These are phyloP conservation scores for Promerops cafer DNA, from an alignment of 2,113 vertebrate genomes.

Conservation along the genomic window DNA sequence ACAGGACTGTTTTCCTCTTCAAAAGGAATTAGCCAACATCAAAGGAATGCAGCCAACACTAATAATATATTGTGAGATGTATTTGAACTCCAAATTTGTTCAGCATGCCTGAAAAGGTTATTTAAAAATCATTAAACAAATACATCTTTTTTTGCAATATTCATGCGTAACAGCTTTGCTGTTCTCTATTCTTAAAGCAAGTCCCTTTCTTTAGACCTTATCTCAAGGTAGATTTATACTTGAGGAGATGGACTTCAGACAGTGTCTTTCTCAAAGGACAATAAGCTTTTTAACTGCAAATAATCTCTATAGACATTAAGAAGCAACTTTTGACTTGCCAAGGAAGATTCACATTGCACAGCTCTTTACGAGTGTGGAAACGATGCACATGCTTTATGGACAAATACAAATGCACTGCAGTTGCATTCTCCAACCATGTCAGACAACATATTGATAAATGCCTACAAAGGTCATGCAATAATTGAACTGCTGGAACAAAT, in stretches of 20 bases:
- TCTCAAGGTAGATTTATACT: background rate
- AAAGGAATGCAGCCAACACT: background rate
- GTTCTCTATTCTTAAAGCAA: background rate
- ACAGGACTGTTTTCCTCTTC: background rate
- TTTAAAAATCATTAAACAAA: background rate
- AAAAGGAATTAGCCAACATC: background rate
- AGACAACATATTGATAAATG: background rate
- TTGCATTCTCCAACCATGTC: background rate
- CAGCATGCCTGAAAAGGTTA: background rate
- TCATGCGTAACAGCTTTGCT: background rate
- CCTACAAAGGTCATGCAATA: background rate
- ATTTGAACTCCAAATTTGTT: background rate
- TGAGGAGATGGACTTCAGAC: background rate
- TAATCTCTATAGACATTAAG: background rate
- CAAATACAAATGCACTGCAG: background rate
- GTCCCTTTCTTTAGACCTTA: background rate
- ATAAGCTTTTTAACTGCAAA: background rate
- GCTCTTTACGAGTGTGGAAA: background rate
- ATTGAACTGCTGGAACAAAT: background rate
- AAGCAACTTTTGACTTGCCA: background rate
- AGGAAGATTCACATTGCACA: background rate
- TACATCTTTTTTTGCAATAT: background rate
- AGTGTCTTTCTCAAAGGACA: background rate
- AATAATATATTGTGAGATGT: background rate
- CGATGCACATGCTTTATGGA: background rate